A percentile compares a stretch with the other conserved stretches of the same genome.
Evolutionary conservation across 2,797 vertebrate species (phyloP).

Genomic region (Catostomus latipinnis): DNA sequence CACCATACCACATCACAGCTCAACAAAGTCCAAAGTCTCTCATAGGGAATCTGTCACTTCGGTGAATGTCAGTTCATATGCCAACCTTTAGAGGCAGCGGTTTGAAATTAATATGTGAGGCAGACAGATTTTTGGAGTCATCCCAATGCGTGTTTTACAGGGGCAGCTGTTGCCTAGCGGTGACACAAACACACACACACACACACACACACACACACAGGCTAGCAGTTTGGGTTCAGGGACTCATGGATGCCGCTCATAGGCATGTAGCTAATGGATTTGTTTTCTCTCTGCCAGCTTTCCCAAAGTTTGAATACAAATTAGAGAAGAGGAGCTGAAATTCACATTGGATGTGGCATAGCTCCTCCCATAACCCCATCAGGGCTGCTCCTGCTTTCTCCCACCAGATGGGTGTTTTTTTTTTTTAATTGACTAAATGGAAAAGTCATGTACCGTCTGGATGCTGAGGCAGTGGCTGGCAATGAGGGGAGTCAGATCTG

Average conservation of each 20-base stretch:
- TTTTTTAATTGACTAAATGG: constrained; percentile 64
- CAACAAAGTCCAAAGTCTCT: constrained; percentile 24
- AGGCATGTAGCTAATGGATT: constrained; percentile 75
- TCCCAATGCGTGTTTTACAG: constrained; percentile 61
- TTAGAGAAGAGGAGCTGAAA: constrained; percentile 67
- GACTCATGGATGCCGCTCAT: constrained; percentile 71
- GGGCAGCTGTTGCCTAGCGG: constrained; percentile 48
- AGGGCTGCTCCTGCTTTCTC: constrained; percentile 50
- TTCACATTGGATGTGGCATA: constrained; percentile 59
- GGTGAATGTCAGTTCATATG: constrained; percentile 50
- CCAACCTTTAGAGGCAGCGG: constrained; percentile 54
- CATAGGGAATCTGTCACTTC: constrained; percentile 26
- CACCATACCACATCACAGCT: constrained; percentile 26
- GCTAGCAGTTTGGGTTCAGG: constrained; percentile 71
- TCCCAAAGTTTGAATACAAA: constrained; percentile 74
- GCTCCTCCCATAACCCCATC: constrained; percentile 59
- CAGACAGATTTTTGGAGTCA: constrained; percentile 58
- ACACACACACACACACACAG: constrained; percentile 66
- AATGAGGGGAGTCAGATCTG: constrained; percentile 43
- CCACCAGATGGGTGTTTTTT: constrained; percentile 48
- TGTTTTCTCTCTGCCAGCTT: constrained; percentile 67
- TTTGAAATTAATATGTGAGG: constrained; percentile 57
- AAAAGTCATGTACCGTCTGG: constrained; percentile 51
- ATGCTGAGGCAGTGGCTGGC: constrained; percentile 21
- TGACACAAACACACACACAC: constrained; percentile 58